These are phyloP conservation scores for Hydrophis major DNA, from an alignment of 2,797 vertebrate genomes.

Conservation along the genomic window DNA sequence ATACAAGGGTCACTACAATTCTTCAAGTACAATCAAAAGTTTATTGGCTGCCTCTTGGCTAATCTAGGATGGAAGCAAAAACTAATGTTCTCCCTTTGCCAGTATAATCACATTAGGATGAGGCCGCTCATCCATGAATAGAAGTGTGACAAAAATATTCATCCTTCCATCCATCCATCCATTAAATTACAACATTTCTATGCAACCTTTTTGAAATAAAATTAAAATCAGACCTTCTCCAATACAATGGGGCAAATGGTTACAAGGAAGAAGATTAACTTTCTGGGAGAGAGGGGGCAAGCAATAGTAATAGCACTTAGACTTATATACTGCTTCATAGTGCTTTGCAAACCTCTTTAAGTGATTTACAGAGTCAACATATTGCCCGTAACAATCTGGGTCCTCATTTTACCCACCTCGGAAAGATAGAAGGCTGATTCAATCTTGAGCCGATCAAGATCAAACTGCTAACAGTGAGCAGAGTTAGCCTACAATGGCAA, in stretches of 20 bases:
- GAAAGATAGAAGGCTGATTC: too few relatives aligned
- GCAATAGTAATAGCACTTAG: too few relatives aligned
- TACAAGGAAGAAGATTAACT: background rate
- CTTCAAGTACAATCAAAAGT: background rate
- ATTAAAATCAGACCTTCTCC: background rate
- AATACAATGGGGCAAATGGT: background rate
- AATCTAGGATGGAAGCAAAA: background rate
- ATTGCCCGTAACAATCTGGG: too few relatives aligned
- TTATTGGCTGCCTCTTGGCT: background rate
- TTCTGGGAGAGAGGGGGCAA: background rate
- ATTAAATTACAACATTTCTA: background rate
- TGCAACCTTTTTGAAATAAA: background rate
- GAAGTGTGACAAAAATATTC: background rate
- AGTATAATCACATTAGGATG: background rate
- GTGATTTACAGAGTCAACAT: too few relatives aligned
- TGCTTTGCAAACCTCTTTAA: too few relatives aligned
- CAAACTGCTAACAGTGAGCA: too few relatives aligned
- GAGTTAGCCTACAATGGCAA: too few relatives aligned
- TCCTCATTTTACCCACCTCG: too few relatives aligned
- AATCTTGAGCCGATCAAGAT: too few relatives aligned
- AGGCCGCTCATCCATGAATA: background rate
- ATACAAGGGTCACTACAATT: background rate
- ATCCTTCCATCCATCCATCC: background rate
- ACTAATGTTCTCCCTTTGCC: background rate
- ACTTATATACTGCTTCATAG: too few relatives aligned